phyloP scores from a whole-genome alignment of 2,888 invertebrate species.

The Tipula unca region DNA sequence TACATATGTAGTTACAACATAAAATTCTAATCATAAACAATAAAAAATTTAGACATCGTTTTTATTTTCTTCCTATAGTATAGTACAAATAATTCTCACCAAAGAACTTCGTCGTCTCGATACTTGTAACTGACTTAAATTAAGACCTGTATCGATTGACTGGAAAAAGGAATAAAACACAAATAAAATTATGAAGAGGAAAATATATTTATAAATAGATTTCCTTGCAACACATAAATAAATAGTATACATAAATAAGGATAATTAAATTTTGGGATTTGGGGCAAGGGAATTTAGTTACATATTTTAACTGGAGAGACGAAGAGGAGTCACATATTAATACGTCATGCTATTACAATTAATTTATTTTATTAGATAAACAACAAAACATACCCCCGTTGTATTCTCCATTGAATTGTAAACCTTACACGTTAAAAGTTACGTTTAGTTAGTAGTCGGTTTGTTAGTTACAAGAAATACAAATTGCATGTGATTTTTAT shows the following conservation, averaged over 20 bases:
- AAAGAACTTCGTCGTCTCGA: conserved; percentile 34
- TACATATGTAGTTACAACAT: background rate
- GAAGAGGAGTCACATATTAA: background rate
- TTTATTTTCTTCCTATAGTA: background rate
- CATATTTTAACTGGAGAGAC: background rate
- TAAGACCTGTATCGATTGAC: conserved; percentile 37
- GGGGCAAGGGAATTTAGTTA: background rate
- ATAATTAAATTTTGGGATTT: background rate
- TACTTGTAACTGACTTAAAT: conserved; percentile 36
- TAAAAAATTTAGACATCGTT: background rate
- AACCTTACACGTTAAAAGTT: conserved; percentile 38
- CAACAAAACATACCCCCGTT: conserved; percentile 48
- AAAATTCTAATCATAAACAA: conserved; percentile 19
- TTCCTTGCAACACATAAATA: background rate
- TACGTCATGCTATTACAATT: conserved; percentile 25
- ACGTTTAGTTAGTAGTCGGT: conserved; percentile 10
- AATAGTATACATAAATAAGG: background rate
- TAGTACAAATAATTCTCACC: conserved; percentile 30
- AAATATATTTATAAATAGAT: background rate
- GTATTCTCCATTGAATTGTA: conserved; percentile 60
- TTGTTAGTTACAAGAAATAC: conserved; percentile 26
- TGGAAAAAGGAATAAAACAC: conserved; percentile 24
- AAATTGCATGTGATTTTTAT: conserved; percentile 23
- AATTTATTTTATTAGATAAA: conserved; percentile 37
- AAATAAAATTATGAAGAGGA: background rate